Evolutionary conservation across 2,113 vertebrate genomes (phyloP).

Genomic region (Hippocampus comes): DNA sequence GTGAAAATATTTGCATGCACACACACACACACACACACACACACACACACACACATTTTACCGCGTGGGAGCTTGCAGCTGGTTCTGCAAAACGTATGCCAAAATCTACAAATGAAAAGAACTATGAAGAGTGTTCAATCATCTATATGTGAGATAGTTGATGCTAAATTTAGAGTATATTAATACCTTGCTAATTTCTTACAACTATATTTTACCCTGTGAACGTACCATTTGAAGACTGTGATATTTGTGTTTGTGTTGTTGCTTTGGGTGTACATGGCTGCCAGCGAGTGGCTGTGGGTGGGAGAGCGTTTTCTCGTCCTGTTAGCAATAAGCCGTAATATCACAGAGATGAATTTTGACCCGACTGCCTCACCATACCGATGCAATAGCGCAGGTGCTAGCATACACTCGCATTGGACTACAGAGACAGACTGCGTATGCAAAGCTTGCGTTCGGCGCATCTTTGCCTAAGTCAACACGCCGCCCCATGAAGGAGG

Average conservation of each 20-base stretch:
- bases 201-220: slow-evolving; percentile 39
- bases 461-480: slow-evolving; percentile 66
- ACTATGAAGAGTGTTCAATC: slow-evolving; percentile 33
- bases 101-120: slow-evolving; percentile 48
- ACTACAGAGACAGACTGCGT: slow-evolving; percentile 41
- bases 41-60: slow-evolving; percentile 28
- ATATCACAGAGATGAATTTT: slow-evolving; percentile 57
- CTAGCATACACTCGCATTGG: slow-evolving; percentile 48
- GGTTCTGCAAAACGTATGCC: slow-evolving; percentile 67
- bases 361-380: slow-evolving; percentile 55
- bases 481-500: slow-evolving; percentile 16
- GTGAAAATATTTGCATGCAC: slow-evolving; percentile 55
- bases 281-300: slow-evolving; percentile 44
- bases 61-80: slow-evolving; percentile 56
- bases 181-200: slow-evolving; percentile 33
- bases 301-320: slow-evolving; percentile 49
- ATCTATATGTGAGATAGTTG: slow-evolving; percentile 46
- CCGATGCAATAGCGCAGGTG: slow-evolving; percentile 65
- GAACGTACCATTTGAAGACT: slow-evolving; percentile 48
- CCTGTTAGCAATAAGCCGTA: slow-evolving; percentile 68
- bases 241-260: slow-evolving; percentile 56
- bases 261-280: slow-evolving; percentile 43
- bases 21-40: slow-evolving; percentile 17
- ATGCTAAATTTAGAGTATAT: slow-evolving; percentile 38
- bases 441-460: slow-evolving; percentile 60